phyloP scores from a whole-genome alignment of 2,888 invertebrate species.

The Achlya flavicornis region DNA sequence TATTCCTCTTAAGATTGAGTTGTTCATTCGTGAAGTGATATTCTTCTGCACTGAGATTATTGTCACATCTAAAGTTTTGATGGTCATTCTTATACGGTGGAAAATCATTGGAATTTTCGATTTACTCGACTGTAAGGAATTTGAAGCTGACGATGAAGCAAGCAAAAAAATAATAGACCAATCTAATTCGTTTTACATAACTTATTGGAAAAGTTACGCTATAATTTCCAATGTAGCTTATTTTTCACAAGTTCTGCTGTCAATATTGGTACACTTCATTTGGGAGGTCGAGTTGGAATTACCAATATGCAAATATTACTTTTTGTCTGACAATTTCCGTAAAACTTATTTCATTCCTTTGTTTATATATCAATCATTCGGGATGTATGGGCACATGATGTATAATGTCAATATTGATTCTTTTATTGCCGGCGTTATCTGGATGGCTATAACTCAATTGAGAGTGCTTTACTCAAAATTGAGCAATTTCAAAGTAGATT shows the following conservation, averaged over 20 bases:
- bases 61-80: constrained; percentile 57
- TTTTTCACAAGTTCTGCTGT: constrained; percentile 45
- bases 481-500: constrained; percentile 40
- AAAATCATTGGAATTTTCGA: constrained; percentile 52
- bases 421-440: constrained; percentile 59
- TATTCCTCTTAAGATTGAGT: constrained; percentile 60
- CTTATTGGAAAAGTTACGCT: constrained; percentile 45
- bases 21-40: constrained; percentile 61
- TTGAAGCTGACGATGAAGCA: constrained; percentile 49
- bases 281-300: constrained; percentile 47
- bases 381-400: constrained; percentile 67
- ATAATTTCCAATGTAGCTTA: constrained; percentile 49
- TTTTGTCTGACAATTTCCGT: constrained; percentile 54
- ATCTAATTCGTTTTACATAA: constrained; percentile 43
- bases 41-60: constrained; percentile 62
- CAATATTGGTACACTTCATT: constrained; percentile 48
- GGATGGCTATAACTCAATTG: constrained; percentile 55
- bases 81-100: constrained; percentile 53
- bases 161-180: constrained; percentile 45
- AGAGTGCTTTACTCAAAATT: constrained; percentile 56
- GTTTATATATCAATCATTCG: constrained; percentile 61
- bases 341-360: constrained; percentile 50
- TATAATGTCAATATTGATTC: constrained; percentile 64
- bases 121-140: constrained; percentile 56
- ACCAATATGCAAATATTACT: constrained; percentile 70